Percentiles rank a stretch among this genome's conserved stretches.
phyloP scores from a whole-genome alignment of 2,888 invertebrate species.

The Ephialtes manifestator region DNA sequence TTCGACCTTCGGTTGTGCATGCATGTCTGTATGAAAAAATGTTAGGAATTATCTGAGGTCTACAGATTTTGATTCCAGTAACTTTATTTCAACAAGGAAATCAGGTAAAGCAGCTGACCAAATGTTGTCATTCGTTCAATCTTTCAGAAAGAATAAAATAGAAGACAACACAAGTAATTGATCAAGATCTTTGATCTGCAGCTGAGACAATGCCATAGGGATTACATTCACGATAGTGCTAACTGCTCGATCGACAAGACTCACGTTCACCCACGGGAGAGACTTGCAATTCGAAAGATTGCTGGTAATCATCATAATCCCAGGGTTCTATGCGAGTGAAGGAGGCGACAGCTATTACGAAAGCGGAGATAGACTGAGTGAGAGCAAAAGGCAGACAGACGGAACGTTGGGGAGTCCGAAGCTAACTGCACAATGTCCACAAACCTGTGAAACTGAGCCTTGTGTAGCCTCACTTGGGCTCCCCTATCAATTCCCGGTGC shows the following conservation, averaged over 20 bases:
- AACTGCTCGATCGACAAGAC: background rate
- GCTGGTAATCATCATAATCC: conserved; percentile 43
- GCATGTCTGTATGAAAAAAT: background rate
- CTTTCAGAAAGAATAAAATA: background rate
- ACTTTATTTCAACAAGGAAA: background rate
- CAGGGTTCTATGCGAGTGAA: background rate
- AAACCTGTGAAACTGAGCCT: conserved; percentile 37
- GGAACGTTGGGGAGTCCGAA: conserved; percentile 22
- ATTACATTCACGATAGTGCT: background rate
- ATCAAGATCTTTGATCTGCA: conserved; percentile 19
- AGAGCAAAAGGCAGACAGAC: conserved; percentile 19
- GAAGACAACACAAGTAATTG: background rate
- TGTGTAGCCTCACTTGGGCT: conserved; percentile 13
- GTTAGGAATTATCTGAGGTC: background rate
- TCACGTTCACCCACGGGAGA: background rate
- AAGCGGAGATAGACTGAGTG: conserved; percentile 22
- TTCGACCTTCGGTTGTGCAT: background rate
- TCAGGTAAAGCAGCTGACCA: background rate
- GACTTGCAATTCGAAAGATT: conserved; percentile 34
- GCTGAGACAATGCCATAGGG: background rate
- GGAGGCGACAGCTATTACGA: conserved; percentile 2
- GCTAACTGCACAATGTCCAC: conserved; percentile 50
- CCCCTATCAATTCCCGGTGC: conserved; percentile 48
- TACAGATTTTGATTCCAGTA: background rate
- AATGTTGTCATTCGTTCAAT: background rate